A percentile compares a stretch with the other conserved stretches of the same genome.
Evolutionary conservation across 2,113 vertebrate genomes (phyloP).

Genomic region (Ardeotis arabs): DNA sequence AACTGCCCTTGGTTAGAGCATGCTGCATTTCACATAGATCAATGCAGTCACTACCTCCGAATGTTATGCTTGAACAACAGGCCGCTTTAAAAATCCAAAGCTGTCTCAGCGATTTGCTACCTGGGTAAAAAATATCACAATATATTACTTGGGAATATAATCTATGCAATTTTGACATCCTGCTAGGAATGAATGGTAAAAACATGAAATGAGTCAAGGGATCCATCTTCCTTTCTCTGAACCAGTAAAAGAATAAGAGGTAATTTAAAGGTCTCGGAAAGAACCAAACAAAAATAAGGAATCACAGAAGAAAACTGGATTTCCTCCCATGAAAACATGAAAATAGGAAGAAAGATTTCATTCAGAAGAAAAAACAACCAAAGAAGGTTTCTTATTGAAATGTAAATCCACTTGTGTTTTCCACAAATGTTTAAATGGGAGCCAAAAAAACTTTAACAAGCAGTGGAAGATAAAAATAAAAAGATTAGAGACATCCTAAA

Average conservation of each 20-base stretch:
- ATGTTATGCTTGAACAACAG: background rate
- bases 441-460: constrained; percentile 1
- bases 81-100: background rate
- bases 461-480: constrained; percentile 24
- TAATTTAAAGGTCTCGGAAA: background rate
- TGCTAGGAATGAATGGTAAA: background rate
- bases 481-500: constrained; percentile 29
- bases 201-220: background rate
- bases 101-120: background rate
- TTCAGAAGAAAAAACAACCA: constrained; percentile 1
- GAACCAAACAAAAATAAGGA: background rate
- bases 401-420: constrained; percentile 25
- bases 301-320: background rate
- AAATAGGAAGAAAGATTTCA: background rate
- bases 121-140: background rate
- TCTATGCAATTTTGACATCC: background rate
- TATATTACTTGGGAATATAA: background rate
- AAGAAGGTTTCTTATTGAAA: background rate
- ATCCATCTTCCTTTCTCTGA: background rate
- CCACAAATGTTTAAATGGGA: background rate
- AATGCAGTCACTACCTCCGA: background rate
- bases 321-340: background rate
- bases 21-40: background rate
- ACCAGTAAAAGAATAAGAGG: background rate
- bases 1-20: background rate